Conservation (phyloP, 2,888 invertebrate genomes). For the Nomada hirtipes region DNA sequence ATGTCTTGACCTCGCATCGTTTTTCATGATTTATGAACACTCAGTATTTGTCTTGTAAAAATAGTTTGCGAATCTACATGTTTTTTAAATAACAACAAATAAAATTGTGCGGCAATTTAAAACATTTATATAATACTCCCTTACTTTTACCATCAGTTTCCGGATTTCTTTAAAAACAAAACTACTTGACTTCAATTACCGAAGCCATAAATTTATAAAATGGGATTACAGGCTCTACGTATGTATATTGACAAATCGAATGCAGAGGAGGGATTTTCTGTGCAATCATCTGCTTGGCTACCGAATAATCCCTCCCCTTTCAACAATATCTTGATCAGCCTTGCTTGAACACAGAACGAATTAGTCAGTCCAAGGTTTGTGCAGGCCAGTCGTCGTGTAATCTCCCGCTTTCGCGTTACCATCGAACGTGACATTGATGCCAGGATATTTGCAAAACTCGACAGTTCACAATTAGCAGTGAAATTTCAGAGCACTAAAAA, state of each 20-base stretch:
- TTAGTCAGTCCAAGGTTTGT: conserved; percentile 6
- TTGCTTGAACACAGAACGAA: conserved; percentile 22
- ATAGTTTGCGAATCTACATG: neutral
- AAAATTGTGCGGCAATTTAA: conserved; percentile 3
- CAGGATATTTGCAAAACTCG: neutral
- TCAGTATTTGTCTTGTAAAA: neutral
- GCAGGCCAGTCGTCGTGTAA: conserved; percentile 32
- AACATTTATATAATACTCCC: neutral
- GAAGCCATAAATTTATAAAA: no score
- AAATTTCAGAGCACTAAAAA: neutral
- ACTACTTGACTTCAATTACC: neutral
- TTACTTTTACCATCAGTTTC: neutral
- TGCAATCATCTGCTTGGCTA: neutral
- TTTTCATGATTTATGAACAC: conserved; percentile 27
- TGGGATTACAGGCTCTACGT: no score
- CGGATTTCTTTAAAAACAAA: neutral
- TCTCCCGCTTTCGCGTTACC: conserved; percentile 32
- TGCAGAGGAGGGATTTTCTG: neutral
- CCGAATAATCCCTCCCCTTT: conserved; percentile 36
- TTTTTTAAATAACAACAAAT: conserved; percentile 32
- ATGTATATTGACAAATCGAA: neutral
- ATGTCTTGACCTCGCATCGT: conserved; percentile 12
- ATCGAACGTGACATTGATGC: neutral
- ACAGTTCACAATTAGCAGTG: neutral
- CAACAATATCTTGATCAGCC: conserved; percentile 4